Percentiles rank a stretch among this genome's conserved stretches.
Evolutionary conservation across 2,113 vertebrate species (phyloP).

Genomic region (Dipodomys spectabilis): DNA sequence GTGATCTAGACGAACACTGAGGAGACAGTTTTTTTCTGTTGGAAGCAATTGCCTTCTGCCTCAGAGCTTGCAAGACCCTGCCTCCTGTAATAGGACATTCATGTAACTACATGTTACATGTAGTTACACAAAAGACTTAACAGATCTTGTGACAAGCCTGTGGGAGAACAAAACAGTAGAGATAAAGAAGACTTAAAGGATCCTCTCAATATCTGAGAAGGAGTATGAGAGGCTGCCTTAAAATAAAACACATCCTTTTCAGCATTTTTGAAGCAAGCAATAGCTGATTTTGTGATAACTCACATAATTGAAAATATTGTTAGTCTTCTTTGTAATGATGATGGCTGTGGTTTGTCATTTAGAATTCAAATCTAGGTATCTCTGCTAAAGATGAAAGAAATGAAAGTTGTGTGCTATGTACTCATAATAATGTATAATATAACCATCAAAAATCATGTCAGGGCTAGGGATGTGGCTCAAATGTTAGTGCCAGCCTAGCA

Average conservation of each 20-base stretch:
- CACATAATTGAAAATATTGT: conserved; percentile 1
- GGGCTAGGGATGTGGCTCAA: no score
- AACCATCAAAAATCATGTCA: neutral
- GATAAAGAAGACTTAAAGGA: neutral
- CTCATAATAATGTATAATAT: neutral
- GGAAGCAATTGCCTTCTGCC: neutral
- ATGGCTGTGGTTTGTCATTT: neutral
- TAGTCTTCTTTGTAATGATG: neutral
- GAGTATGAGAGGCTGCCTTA: neutral
- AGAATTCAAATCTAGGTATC: neutral
- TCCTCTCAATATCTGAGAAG: neutral
- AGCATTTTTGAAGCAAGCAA: conserved; percentile 9
- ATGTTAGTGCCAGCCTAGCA: no score
- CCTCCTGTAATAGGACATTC: neutral
- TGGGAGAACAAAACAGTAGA: neutral
- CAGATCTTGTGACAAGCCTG: neutral
- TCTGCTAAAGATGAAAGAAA: conserved; percentile 8
- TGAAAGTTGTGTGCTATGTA: neutral
- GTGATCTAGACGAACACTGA: neutral
- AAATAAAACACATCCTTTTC: neutral
- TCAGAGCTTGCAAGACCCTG: neutral
- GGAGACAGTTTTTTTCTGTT: neutral
- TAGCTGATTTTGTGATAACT: neutral
- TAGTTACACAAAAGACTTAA: neutral
- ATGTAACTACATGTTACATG: neutral